These are phyloP conservation scores for Cherax quadricarinatus DNA, from an alignment of 1,140 invertebrate genomes.

Conservation along the genomic window DNA sequence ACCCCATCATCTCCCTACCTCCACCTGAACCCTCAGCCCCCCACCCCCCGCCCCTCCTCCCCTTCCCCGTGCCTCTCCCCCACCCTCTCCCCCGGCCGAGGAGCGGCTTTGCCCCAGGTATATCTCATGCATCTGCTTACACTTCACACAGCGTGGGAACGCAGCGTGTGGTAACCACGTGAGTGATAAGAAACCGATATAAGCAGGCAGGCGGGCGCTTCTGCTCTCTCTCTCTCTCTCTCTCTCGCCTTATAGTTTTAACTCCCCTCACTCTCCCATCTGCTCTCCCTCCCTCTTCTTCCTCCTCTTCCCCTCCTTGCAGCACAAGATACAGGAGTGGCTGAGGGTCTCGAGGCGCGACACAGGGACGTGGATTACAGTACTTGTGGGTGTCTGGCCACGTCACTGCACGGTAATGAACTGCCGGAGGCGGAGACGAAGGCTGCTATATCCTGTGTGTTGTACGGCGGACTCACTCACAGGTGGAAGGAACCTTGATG, in stretches of 20 bases:
- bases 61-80: background rate
- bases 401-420: too few species aligned
- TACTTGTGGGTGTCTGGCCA: too few species aligned
- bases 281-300: background rate
- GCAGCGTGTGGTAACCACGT: slow-evolving; percentile 49
- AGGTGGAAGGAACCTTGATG: too few species aligned
- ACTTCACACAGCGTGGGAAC: slow-evolving; percentile 64
- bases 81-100: slow-evolving; percentile 3
- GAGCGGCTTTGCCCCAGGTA: slow-evolving; percentile 61
- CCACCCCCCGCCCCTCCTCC: background rate
- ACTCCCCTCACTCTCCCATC: background rate
- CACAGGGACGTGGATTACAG: too few species aligned
- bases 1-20: background rate
- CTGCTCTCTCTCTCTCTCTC: too few species aligned
- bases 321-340: too few species aligned
- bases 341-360: too few species aligned
- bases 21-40: background rate
- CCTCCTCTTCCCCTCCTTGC: background rate
- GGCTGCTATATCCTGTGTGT: too few species aligned
- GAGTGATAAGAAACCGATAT: slow-evolving; percentile 66
- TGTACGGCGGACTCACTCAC: too few species aligned
- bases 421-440: too few species aligned
- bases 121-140: slow-evolving; percentile 70
- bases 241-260: background rate
- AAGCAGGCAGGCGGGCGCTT: slow-evolving; percentile 41